Evolutionary conservation across 2,797 vertebrate species (phyloP).

Genomic region (Saxicola maurus): DNA sequence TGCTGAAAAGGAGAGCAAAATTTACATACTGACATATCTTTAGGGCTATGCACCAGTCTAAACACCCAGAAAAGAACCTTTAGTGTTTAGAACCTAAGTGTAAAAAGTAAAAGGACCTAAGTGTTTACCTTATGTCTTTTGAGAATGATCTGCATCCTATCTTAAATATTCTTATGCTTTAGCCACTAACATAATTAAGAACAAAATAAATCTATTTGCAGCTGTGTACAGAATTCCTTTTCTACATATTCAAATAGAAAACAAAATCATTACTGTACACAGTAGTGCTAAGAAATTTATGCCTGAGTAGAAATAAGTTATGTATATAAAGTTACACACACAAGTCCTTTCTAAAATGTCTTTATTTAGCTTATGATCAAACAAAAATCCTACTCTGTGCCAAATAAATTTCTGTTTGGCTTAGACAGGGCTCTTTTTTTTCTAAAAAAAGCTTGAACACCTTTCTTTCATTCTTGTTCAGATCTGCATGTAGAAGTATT

Average conservation of each 20-base stretch:
- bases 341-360: neutral
- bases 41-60: neutral
- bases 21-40: neutral
- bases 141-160: neutral
- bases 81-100: too few species aligned
- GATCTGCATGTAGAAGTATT: neutral
- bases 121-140: neutral
- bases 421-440: neutral
- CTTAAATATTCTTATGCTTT: neutral
- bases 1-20: neutral
- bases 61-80: neutral
- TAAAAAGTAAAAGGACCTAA: too few species aligned
- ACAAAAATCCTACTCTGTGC: neutral
- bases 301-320: neutral
- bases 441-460: neutral
- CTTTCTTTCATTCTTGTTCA: neutral
- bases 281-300: neutral
- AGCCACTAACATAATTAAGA: neutral
- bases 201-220: neutral
- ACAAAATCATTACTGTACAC: neutral
- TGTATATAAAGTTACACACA: accelerated
- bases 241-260: neutral
- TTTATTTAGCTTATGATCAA: neutral
- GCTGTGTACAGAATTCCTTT: neutral
- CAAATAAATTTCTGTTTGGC: neutral